Base-by-base conservation (phyloP, 2,113 vertebrate species). In the Zosterops hypoxanthus region DNA sequence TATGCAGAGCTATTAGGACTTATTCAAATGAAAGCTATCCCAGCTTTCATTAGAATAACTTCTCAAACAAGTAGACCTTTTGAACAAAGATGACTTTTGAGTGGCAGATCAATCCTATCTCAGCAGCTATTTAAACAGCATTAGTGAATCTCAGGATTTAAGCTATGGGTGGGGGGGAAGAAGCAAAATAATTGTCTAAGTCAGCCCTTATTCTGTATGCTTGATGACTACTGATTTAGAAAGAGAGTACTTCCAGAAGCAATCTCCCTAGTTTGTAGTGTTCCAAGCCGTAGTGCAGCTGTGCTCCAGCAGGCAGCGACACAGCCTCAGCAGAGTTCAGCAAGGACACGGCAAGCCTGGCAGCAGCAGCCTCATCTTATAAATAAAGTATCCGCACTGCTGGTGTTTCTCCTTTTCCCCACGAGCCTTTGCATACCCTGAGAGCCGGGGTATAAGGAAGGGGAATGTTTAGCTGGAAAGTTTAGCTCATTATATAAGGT, bases 271-370 rank as follows among this genome's bases (percentile, higher is more conserved):
- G 39, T 34, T 10, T 23, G 19, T 14, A 5, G 29, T 14, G 57
- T 14, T 33, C 47, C 36, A 28, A 77, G 56, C 55, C 91, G 95
- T 23, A 97, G 44, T 94, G 60, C 92, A 71, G 55, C 26, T 46
- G 2, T 26, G 46, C 31, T 95, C 95, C 96, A 97, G 93, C 82
- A 97, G 95, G 92, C 16, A 89, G 66, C 92, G 11, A 77, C 94
- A 94, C 65, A 95, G 90, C 65, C 92, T 55, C 92, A 61, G 82
- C 49, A 85, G 82, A 70, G 49, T 29, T 75, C 68, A 5, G 46
- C 3, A 3, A 20, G 47, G 47, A 56, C 9, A 1, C 0, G 4
- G 8, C 7, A 16, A 82, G 17, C 36, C 65, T 39, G 77, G 41
- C 64, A 64, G 64, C 41, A 6, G 47, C 52, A 77, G 81, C 36